These are phyloP conservation scores for Anarhynchus alexandrinus DNA, from an alignment of 2,113 vertebrate genomes.

Conservation along the genomic window DNA sequence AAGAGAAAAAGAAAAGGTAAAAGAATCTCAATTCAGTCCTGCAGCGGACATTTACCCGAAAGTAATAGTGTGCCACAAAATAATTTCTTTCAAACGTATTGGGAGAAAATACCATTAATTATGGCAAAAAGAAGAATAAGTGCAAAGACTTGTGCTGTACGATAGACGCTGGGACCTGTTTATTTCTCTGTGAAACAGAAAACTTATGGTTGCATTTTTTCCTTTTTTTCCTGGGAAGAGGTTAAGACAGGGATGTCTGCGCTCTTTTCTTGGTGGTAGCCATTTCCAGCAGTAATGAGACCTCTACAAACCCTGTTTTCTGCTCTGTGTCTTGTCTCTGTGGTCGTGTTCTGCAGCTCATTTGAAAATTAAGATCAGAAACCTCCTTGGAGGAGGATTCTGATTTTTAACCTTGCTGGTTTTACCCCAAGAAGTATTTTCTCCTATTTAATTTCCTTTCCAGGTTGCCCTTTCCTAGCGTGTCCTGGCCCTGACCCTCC, in stretches of 20 bases:
- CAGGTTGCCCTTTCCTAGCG: neutral
- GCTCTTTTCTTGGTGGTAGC: neutral
- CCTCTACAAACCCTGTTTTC: neutral
- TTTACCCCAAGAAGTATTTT: neutral
- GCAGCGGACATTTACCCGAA: neutral
- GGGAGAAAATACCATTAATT: neutral
- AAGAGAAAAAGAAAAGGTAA: neutral
- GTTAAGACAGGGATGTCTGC: neutral
- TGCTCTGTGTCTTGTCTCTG: neutral
- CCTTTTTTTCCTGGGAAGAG: neutral
- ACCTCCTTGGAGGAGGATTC: neutral
- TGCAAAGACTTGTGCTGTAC: neutral
- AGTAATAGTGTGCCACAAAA: neutral
- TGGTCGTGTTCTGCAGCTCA: neutral
- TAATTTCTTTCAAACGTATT: neutral
- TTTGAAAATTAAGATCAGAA: neutral
- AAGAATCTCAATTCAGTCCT: neutral
- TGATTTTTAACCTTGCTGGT: neutral
- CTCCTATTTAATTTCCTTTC: neutral
- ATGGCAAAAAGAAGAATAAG: neutral
- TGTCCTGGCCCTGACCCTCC: neutral
- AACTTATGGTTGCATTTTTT: neutral
- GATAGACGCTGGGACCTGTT: neutral
- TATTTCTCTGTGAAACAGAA: neutral
- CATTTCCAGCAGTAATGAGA: neutral